Percentiles rank a stretch among this genome's conserved stretches.
phyloP scores from a whole-genome alignment of 2,888 invertebrate species.

The Sclerodermus sp. region DNA sequence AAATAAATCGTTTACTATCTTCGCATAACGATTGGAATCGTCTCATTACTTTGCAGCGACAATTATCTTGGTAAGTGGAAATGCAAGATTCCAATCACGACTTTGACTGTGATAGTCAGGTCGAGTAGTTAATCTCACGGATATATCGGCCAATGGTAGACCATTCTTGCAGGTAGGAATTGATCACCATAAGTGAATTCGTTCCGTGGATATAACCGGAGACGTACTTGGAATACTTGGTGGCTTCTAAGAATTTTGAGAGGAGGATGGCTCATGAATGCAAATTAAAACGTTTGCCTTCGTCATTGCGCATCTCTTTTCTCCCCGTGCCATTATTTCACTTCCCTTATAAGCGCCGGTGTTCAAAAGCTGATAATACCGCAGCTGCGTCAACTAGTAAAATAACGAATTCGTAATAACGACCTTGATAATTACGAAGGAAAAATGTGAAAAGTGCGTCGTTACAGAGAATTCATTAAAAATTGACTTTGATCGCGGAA shows the following conservation, averaged over 20 bases:
- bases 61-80: too few species aligned
- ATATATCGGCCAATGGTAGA: constrained; percentile 5
- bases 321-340: constrained; percentile 22
- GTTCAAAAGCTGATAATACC: constrained; percentile 25
- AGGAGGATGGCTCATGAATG: constrained; percentile 50
- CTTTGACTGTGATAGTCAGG: neutral
- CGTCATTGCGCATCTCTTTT: constrained; percentile 17
- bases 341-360: constrained; percentile 17
- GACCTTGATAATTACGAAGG: too few species aligned
- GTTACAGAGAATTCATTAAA: too few species aligned
- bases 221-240: constrained; percentile 44
- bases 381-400: neutral
- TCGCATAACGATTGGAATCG: too few species aligned
- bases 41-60: too few species aligned
- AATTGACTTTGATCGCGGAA: too few species aligned
- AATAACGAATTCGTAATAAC: too few species aligned
- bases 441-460: too few species aligned
- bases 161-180: constrained; percentile 28
- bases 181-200: constrained; percentile 49
- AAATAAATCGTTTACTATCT: too few species aligned
- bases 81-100: too few species aligned
- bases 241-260: constrained; percentile 45
- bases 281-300: constrained; percentile 51
- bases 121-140: constrained; percentile 14
- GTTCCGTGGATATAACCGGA: constrained; percentile 35